These are phyloP conservation scores for Bryconaethiops microstoma DNA, from an alignment of 2,797 vertebrate species.

Conservation along the genomic window DNA sequence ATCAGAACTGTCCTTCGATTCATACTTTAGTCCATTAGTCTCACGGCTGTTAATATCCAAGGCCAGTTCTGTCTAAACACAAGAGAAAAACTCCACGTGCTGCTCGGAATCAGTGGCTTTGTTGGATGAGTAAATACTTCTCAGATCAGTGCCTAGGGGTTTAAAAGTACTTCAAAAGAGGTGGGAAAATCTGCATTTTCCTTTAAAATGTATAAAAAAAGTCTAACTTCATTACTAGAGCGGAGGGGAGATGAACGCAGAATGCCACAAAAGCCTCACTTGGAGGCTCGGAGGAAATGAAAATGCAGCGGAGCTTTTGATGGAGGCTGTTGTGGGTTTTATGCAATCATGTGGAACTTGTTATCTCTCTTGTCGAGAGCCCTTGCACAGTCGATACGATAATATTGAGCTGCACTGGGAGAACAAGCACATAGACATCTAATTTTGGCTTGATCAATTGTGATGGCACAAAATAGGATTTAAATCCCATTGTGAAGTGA, in stretches of 20 bases:
- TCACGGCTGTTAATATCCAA: conserved; percentile 26
- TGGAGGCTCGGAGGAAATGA: conserved; percentile 27
- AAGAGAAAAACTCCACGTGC: neutral
- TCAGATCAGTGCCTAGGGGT: neutral
- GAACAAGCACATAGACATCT: conserved; percentile 49
- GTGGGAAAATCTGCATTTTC: conserved; percentile 23
- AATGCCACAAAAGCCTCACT: conserved; percentile 26
- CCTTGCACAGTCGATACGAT: conserved; percentile 49
- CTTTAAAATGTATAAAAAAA: conserved; percentile 35
- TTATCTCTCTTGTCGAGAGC: conserved; percentile 54
- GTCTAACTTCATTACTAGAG: conserved; percentile 36
- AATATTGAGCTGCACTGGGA: conserved; percentile 36
- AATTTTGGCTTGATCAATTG: conserved; percentile 55
- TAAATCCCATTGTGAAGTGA: conserved; percentile 42
- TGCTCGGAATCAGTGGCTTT: neutral
- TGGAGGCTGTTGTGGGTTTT: conserved; percentile 47
- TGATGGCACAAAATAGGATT: conserved; percentile 49
- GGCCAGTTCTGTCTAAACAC: neutral
- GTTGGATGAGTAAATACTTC: conserved; percentile 4
- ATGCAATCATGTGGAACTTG: conserved; percentile 55
- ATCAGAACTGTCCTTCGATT: neutral
- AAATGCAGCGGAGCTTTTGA: conserved; percentile 28
- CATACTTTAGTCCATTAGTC: neutral
- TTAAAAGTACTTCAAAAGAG: conserved; percentile 14
- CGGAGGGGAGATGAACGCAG: conserved; percentile 28